Evolutionary conservation across 2,113 vertebrate genomes (phyloP).

Genomic region (Holacanthus passer): DNA sequence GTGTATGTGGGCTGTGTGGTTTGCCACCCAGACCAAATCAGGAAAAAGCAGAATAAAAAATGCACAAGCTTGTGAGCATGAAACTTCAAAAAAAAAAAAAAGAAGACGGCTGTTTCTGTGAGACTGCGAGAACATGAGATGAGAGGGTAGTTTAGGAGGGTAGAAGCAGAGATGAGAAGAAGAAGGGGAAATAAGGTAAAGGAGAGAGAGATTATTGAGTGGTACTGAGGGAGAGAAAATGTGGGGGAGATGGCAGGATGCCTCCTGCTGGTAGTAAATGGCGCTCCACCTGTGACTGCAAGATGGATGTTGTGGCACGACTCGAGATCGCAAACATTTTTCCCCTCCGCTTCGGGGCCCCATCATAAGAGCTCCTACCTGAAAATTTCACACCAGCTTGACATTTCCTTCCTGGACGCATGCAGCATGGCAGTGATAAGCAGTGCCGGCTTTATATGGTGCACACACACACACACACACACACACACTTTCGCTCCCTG

Average conservation of each 20-base stretch:
- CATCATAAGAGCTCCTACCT: slow-evolving; percentile 29
- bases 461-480: slow-evolving; percentile 15
- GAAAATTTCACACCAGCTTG: slow-evolving; percentile 40
- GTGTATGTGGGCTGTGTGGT: slow-evolving; percentile 45
- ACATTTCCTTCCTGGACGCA: slow-evolving; percentile 50
- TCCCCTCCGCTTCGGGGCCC: slow-evolving; percentile 8
- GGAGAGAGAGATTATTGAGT: slow-evolving; percentile 22
- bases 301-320: slow-evolving; percentile 17
- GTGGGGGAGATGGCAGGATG: slow-evolving; percentile 50
- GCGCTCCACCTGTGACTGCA: slow-evolving; percentile 35
- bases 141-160: slow-evolving; percentile 12
- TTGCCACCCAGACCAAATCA: slow-evolving; percentile 46
- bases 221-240: neutral
- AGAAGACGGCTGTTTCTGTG: slow-evolving; percentile 24
- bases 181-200: neutral
- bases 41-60: slow-evolving; percentile 61
- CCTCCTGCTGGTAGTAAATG: slow-evolving; percentile 70
- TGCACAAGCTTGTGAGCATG: slow-evolving; percentile 45
- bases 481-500: slow-evolving; percentile 14
- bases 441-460: slow-evolving; percentile 25
- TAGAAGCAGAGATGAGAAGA: neutral
- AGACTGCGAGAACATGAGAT: slow-evolving; percentile 25
- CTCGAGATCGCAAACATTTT: slow-evolving; percentile 40
- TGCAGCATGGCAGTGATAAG: slow-evolving; percentile 47
- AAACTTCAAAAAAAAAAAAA: slow-evolving; percentile 41